Base-by-base conservation (phyloP, 2,888 invertebrate genomes). In the Sacculina carcini region DNA sequence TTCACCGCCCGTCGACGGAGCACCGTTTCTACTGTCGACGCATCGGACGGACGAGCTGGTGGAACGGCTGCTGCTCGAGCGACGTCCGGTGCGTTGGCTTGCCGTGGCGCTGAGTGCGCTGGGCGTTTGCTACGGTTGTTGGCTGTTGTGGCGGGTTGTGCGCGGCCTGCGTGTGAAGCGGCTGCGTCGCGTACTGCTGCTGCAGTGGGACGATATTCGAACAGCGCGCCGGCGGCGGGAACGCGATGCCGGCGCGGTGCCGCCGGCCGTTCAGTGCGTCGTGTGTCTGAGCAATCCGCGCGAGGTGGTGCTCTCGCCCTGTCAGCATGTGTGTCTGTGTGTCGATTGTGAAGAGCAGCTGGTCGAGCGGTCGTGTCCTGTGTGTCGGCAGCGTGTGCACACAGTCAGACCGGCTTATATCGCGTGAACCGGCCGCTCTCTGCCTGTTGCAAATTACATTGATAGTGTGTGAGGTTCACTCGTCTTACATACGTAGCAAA, bases 321-420 rank as follows among this genome's bases (percentile, higher is more conserved):
- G 89, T 65, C 87, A 87, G 0, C 89, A 89, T 64, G 80, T 87
- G 6, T 86, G 86, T 60, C 66, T 87, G 28, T 89, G 89, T 62
- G 81, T 81, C 63, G 82, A 86, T 63, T 89, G 89, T 63, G 74
- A 75, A 1, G 74, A 76, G 44, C 26, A 16, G 28, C 44, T 44
- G 28, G 9, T 14, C n/a, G 16, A 28, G 16, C 44, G 44, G 10
- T 16, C 3, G 10, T 44, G 44, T 14, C 44, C 44, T 10, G 28
- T 44, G 16, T 44, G 44, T 10, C 28, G 44, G 9, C 28, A 19
- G 1, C 16, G 16, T 2, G 44, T 44, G 16, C 16, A 26, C 44
- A 19, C 16, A 2, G 44, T 44, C 10, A 26, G 26, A 29, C 44
- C 44, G 1, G 44, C 29, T 1, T 44, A 44, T 10, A 26, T 44